Percentiles rank a stretch among this genome's conserved stretches.
Evolutionary conservation across 2,888 invertebrate species (phyloP).

Genomic region (Holacanthella duospinosa): DNA sequence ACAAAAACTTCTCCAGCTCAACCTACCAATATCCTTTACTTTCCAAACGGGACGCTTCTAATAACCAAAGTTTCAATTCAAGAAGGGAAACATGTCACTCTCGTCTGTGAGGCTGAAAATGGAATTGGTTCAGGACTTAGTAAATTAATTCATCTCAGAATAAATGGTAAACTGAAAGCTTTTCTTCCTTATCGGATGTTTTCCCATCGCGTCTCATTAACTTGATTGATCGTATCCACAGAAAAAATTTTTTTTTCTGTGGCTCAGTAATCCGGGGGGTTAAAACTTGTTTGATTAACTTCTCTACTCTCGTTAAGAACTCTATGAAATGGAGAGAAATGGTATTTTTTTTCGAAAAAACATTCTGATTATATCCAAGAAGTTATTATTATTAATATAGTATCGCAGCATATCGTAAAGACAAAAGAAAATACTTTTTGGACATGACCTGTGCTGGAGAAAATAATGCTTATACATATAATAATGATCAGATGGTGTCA

Average conservation of each 20-base stretch:
- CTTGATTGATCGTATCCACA: neutral
- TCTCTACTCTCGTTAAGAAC: too few species aligned
- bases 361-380: too few species aligned
- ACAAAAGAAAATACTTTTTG: too few species aligned
- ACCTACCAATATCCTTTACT: neutral
- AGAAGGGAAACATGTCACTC: neutral
- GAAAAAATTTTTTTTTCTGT: neutral
- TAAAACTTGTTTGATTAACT: neutral
- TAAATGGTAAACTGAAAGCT: neutral
- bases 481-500: too few species aligned
- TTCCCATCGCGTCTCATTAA: neutral
- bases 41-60: neutral
- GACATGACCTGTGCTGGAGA: too few species aligned
- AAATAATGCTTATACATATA: too few species aligned
- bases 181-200: neutral
- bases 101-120: conserved; percentile 2
- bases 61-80: neutral
- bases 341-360: too few species aligned
- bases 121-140: conserved; percentile 3
- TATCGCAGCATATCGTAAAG: too few species aligned
- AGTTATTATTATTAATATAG: too few species aligned
- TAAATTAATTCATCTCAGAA: neutral
- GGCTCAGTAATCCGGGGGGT: neutral
- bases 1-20: neutral
- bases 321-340: too few species aligned